These are phyloP conservation scores for Anguilla marmorata DNA, from an alignment of 2,797 vertebrate species.

Conservation along the genomic window DNA sequence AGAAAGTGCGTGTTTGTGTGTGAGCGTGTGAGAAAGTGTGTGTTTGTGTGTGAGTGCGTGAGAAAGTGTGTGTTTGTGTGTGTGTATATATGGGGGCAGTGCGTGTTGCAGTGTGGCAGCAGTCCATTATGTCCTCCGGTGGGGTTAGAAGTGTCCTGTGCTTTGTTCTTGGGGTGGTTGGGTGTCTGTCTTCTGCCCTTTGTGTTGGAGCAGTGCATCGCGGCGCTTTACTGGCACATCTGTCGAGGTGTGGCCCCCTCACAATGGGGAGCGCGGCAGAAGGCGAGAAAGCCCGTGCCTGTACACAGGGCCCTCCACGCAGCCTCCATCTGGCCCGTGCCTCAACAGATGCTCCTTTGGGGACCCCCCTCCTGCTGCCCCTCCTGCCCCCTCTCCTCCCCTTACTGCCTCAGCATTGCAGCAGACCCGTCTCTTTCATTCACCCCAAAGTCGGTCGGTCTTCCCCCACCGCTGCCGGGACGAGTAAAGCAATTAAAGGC, in stretches of 20 bases:
- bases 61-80: background rate
- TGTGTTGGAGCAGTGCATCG: conserved; percentile 62
- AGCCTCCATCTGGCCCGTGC: conserved; percentile 71
- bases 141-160: conserved; percentile 37
- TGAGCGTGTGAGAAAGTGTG: background rate
- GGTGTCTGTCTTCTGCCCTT: conserved; percentile 47
- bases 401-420: conserved; percentile 23
- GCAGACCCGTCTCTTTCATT: conserved; percentile 51
- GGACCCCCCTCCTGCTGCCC: conserved; percentile 29
- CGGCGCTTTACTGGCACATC: conserved; percentile 60
- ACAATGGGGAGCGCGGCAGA: conserved; percentile 58
- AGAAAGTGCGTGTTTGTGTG: background rate
- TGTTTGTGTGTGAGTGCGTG: background rate
- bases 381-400: conserved; percentile 9
- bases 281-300: conserved; percentile 65
- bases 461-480: conserved; percentile 39
- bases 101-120: background rate
- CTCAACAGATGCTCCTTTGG: conserved; percentile 70
- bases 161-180: conserved; percentile 48
- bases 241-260: conserved; percentile 40
- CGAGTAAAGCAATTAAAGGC: conserved; percentile 59
- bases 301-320: conserved; percentile 57
- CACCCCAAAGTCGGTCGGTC: conserved; percentile 54
- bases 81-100: no score
- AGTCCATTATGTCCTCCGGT: background rate